phyloP scores from a whole-genome alignment of 2,113 vertebrate genomes.

The Aptenodytes patagonicus region DNA sequence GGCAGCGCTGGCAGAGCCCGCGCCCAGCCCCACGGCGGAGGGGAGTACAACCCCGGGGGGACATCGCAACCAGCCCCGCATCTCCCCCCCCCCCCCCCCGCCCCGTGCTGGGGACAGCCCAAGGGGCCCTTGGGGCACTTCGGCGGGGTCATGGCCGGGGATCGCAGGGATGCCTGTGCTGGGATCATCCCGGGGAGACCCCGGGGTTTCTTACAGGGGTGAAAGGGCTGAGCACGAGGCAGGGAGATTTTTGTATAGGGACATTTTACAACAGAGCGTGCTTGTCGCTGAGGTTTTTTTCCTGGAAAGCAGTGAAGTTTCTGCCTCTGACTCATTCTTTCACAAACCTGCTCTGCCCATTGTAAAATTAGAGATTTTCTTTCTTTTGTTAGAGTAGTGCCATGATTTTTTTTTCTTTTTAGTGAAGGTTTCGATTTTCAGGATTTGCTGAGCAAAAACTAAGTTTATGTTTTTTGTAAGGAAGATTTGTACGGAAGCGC shows the following conservation, averaged over 20 bases:
- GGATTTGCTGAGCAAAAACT: not conserved
- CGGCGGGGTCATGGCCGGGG: accelerated
- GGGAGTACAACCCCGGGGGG: not conserved
- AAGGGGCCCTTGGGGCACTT: not conserved
- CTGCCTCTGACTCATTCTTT: not conserved
- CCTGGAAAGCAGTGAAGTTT: not conserved
- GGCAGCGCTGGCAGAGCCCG: not conserved
- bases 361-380: accelerated
- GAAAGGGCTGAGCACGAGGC: not conserved
- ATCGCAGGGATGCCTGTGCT: not conserved
- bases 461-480: not conserved
- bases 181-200: not conserved
- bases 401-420: accelerated
- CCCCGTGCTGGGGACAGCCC: not conserved
- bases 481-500: not conserved
- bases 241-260: not conserved
- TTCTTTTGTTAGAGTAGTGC: not conserved
- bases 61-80: accelerated
- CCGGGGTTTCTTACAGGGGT: too few relatives aligned
- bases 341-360: not conserved
- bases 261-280: accelerated
- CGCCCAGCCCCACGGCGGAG: accelerated
- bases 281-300: not conserved
- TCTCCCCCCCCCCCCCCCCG: too few relatives aligned
- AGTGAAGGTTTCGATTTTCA: not conserved